Conservation (phyloP, 2,113 vertebrate genomes). For the Todiramphus saurophagus region DNA sequence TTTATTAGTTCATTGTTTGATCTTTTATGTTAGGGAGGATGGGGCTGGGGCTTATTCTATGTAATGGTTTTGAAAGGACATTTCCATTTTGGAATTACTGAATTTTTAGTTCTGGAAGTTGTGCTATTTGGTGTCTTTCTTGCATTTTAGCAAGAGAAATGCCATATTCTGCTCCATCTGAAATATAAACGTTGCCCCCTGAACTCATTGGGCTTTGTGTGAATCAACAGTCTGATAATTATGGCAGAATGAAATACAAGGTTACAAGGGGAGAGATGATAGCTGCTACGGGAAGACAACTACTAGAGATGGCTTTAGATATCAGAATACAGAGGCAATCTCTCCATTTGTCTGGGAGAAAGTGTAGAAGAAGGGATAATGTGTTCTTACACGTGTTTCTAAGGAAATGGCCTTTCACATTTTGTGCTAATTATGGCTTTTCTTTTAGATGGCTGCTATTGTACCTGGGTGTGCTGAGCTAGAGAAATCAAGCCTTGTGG, state of each 20-base stretch:
- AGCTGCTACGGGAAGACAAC: background rate
- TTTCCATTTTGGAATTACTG: background rate
- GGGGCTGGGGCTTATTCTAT: background rate
- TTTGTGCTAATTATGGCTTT: background rate
- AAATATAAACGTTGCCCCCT: background rate
- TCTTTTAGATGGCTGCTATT: background rate
- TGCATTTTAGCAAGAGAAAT: background rate
- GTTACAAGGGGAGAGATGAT: background rate
- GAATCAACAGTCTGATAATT: background rate
- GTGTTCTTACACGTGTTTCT: background rate
- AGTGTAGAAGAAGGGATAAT: background rate
- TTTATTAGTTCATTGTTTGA: background rate
- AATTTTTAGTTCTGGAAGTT: background rate
- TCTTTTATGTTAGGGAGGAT: background rate
- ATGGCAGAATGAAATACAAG: background rate
- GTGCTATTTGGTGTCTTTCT: background rate
- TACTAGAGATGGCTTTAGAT: background rate
- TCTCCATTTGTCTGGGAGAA: background rate
- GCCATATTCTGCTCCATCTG: background rate
- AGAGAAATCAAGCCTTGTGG: background rate
- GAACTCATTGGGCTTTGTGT: rapidly evolving
- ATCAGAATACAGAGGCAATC: background rate
- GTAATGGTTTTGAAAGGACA: background rate
- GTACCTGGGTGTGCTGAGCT: background rate
- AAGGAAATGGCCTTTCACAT: background rate